Evolutionary conservation across 2,113 vertebrate species (phyloP).

Genomic region (Tychaedon coryphoeus): DNA sequence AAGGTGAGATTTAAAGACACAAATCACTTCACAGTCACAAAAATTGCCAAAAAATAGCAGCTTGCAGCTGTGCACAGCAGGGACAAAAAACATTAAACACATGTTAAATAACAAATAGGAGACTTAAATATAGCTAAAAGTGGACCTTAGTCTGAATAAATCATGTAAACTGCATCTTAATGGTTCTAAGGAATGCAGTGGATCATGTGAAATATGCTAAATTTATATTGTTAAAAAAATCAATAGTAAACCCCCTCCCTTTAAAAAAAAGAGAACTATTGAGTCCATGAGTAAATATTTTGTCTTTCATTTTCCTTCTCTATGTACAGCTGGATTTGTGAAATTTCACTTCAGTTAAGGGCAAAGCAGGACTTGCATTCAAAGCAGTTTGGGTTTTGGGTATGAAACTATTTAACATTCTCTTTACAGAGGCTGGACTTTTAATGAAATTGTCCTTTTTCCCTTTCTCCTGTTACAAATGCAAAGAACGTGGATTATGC

Average conservation of each 20-base stretch:
- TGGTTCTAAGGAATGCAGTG: conserved; percentile 70
- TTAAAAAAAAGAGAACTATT: conserved; percentile 28
- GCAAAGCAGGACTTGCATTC: conserved; percentile 68
- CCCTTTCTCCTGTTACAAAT: conserved; percentile 52
- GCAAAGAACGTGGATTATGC: conserved; percentile 31
- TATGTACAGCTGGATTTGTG: conserved; percentile 60
- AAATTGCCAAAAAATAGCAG: conserved; percentile 78
- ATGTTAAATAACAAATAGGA: conserved; percentile 83
- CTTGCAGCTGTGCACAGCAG: conserved; percentile 80
- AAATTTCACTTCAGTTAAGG: conserved; percentile 72
- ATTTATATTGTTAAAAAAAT: conserved; percentile 73
- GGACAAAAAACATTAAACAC: conserved; percentile 81
- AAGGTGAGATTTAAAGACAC: conserved; percentile 77
- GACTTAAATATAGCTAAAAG: conserved; percentile 79
- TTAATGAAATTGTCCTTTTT: conserved; percentile 63
- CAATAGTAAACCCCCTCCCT: conserved; percentile 52
- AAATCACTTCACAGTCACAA: conserved; percentile 79
- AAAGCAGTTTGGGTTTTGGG: conserved; percentile 63
- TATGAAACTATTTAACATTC: conserved; percentile 68
- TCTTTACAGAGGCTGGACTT: conserved; percentile 55
- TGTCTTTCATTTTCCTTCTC: conserved; percentile 21
- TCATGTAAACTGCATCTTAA: conserved; percentile 77
- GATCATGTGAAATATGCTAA: conserved; percentile 74
- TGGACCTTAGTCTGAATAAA: conserved; percentile 80
- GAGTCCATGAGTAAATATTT: conserved; percentile 57